Evolutionary conservation across 2,113 vertebrate genomes (phyloP).

Genomic region (Cheilinus undulatus): DNA sequence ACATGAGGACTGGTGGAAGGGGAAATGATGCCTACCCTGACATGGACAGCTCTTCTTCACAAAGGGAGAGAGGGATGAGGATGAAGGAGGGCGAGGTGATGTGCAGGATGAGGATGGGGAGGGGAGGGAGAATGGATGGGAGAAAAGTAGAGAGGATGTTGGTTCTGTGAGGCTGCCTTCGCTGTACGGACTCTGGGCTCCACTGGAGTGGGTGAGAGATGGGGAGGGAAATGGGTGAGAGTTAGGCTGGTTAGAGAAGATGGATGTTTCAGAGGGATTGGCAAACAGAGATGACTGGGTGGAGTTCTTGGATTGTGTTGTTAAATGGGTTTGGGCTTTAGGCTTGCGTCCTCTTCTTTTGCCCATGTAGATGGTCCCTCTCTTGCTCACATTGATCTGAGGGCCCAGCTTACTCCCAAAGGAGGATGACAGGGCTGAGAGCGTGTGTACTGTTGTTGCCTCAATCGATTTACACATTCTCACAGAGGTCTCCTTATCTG

Average conservation of each 20-base stretch:
- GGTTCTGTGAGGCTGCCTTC: conserved; percentile 90
- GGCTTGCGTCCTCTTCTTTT: conserved; percentile 97
- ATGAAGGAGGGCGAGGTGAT: conserved; percentile 75
- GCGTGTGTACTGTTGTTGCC: conserved; percentile 86
- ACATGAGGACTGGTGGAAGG: conserved; percentile 81
- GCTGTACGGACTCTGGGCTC: conserved; percentile 92
- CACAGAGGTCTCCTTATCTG: conserved; percentile 51
- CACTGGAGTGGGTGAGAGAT: conserved; percentile 90
- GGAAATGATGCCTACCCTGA: conserved; percentile 79
- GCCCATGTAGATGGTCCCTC: conserved; percentile 99
- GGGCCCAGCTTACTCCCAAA: conserved; percentile 94
- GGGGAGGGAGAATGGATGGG: conserved; percentile 76
- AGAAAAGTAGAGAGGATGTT: conserved; percentile 65
- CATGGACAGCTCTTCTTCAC: conserved; percentile 87
- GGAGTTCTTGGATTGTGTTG: conserved; percentile 49
- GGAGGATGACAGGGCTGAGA: conserved; percentile 92
- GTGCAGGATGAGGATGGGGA: conserved; percentile 78
- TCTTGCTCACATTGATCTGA: conserved; percentile 99
- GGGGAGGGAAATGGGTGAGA: conserved; percentile 90
- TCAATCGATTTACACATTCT: conserved; percentile 82
- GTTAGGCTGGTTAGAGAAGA: conserved; percentile 82
- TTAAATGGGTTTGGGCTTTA: conserved; percentile 79
- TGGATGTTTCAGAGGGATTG: conserved; percentile 82
- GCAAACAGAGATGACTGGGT: conserved; percentile 78
- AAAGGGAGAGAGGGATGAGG: conserved; percentile 79